Percentiles rank a stretch among this genome's conserved stretches.
phyloP scores from a whole-genome alignment of 2,797 vertebrate species.

The Microctenopoma steveboyesi region DNA sequence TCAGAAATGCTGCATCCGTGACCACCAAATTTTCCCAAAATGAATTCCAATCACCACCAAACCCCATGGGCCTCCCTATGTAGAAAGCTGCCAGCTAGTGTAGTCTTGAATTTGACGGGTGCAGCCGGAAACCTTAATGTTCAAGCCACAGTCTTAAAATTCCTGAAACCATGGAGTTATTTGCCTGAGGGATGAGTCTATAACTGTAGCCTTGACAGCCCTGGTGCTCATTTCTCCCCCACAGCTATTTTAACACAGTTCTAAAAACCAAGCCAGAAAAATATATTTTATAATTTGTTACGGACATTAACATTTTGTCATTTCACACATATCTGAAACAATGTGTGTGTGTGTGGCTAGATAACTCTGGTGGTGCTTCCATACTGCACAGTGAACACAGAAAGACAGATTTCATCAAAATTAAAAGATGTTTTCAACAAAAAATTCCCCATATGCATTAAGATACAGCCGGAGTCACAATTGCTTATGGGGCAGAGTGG shows the following conservation, averaged over 20 bases:
- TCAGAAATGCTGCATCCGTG: constrained; percentile 41
- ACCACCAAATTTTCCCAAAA: constrained; percentile 65
- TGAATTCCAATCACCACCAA: constrained; percentile 57
- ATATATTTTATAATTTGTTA: constrained; percentile 1
- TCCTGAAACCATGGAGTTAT: constrained; percentile 45
- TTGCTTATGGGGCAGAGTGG: constrained; percentile 17
- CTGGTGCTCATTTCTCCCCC: constrained; percentile 39
- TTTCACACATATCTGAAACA: constrained; percentile 10
- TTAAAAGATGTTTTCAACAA: no score
- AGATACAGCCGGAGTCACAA: not conserved
- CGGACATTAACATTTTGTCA: not conserved
- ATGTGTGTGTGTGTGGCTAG: not conserved
- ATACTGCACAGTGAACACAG: constrained; percentile 1
- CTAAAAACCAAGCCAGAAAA: constrained; percentile 8
- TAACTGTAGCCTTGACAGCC: constrained; percentile 53
- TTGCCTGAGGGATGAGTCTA: constrained; percentile 53
- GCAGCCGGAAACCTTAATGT: constrained; percentile 65
- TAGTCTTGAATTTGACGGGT: constrained; percentile 56
- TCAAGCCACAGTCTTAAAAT: constrained; percentile 63
- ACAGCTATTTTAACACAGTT: constrained; percentile 23
- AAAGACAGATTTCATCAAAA: not conserved
- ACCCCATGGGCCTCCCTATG: constrained; percentile 56
- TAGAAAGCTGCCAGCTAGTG: constrained; percentile 52
- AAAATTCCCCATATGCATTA: not conserved
- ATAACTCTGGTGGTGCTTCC: not conserved